Percentiles rank a stretch among this genome's conserved stretches.
phyloP scores from a whole-genome alignment of 2,113 vertebrate genomes.

The Grammomys dolichurus region DNA sequence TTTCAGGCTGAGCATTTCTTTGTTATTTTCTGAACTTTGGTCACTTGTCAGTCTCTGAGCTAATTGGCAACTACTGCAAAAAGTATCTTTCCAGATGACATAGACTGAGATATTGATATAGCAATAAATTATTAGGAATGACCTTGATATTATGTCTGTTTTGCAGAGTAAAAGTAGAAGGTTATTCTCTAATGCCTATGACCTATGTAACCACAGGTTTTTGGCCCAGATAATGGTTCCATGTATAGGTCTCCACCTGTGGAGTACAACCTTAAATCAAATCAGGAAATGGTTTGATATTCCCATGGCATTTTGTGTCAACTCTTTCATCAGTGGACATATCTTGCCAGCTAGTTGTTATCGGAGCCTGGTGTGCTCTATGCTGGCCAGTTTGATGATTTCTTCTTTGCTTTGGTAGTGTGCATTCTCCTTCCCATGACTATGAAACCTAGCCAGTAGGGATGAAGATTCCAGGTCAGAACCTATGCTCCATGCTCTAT shows the following conservation, averaged over 20 bases:
- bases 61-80: background rate
- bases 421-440: too few species aligned
- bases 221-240: background rate
- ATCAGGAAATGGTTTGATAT: background rate
- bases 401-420: background rate
- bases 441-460: background rate
- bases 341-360: background rate
- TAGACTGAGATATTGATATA: background rate
- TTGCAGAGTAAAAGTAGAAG: background rate
- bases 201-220: background rate
- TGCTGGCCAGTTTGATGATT: background rate
- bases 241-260: background rate
- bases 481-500: background rate
- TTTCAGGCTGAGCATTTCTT: background rate
- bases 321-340: background rate
- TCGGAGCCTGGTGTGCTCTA: too few species aligned
- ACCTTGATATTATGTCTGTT: background rate
- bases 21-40: background rate
- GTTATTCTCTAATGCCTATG: background rate
- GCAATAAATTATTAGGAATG: background rate
- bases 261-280: background rate
- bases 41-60: background rate
- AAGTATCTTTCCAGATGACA: background rate
- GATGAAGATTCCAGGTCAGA: background rate
- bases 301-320: background rate